Base-by-base conservation (phyloP, 2,797 vertebrate genomes). In the Podarcis siculus region DNA sequence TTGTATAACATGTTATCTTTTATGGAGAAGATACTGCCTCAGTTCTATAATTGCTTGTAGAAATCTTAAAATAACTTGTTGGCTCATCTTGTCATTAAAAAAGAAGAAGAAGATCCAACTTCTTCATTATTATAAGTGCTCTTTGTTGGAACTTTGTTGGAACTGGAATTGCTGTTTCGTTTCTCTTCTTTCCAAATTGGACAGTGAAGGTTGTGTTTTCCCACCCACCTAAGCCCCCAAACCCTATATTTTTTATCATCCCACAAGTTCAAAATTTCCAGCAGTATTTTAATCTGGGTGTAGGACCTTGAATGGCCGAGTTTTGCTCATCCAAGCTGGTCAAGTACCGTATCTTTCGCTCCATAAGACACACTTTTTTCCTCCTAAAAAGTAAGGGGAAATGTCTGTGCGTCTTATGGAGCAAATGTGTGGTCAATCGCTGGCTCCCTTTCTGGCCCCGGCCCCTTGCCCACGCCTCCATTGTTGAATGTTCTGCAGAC, bases 1-100 rank as follows among this genome's bases (percentile, higher is more conserved):
- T 90, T 89, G n/a, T 64, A 85, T 83, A 90, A 82, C 92, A 89
- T 85, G 91, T 71, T 94, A 93, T 23, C 82, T 86, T 86, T 81
- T 23, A 64, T 32, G 45, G 35, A 39, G 64, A 82, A 25, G 13
- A 1, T 27, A 2, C 42, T 39, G 10, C 0, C 55, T 27, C 45
- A 88, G 66, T 58, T 85, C 78, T 89, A 5, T 39, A 5, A 93
- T 90, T 92, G 17, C 64, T 91, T 93, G 90, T 79, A 87, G 90
- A 10, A 42, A 32, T 21, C n/a, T 72, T 64, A 75, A 84, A 91
- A 89, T 32, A 87, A 35, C 32, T 89, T 6, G 42, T n/a, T 89
- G 75, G 67, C 30, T 45, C 35, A 25, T 25, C 12, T 21, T 83
- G 8, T 58, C 30, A 61, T 13, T 25, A 66, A 17, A 75, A 75